Percentiles rank a stretch among this genome's conserved stretches.
phyloP scores from a whole-genome alignment of 2,888 invertebrate genomes.

The Dasysyrphus albostriatus region DNA sequence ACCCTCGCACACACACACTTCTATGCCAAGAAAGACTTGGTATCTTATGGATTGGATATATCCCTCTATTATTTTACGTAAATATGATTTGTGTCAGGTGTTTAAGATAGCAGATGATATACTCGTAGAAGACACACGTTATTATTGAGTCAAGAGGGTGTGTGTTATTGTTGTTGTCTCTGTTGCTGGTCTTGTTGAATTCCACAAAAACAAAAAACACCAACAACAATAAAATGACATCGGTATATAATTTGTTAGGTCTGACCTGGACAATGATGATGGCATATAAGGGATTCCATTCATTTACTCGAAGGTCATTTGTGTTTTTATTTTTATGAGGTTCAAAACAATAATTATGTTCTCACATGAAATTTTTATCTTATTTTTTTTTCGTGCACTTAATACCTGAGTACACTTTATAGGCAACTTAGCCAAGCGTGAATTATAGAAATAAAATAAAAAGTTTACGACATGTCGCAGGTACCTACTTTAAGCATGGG shows the following conservation, averaged over 20 bases:
- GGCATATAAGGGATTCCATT: conserved; percentile 26
- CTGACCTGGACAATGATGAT: conserved; percentile 16
- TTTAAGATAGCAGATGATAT: conserved; percentile 29
- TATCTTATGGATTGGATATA: conserved; percentile 11
- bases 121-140: neutral
- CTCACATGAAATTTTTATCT: conserved; percentile 35
- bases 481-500: neutral
- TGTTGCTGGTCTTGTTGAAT: conserved; percentile 6
- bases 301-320: conserved; percentile 30
- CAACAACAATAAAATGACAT: neutral
- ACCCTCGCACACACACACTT: neutral
- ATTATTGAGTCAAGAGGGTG: conserved; percentile 6
- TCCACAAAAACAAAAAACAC: neutral
- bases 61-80: conserved; percentile 28
- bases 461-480: neutral
- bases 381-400: conserved; percentile 8
- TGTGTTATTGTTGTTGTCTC: neutral
- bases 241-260: conserved; percentile 15
- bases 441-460: conserved; percentile 12
- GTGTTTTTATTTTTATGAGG: conserved; percentile 27
- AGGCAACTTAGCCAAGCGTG: conserved; percentile 17
- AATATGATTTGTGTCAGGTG: conserved; percentile 48
- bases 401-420: neutral
- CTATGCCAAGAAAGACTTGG: no score
- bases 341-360: conserved; percentile 43